Evolutionary conservation across 1,140 invertebrate genomes (phyloP), one percentile per base, ranked within the genome.

Genomic region (Pachypeltis micranthus): DNA sequence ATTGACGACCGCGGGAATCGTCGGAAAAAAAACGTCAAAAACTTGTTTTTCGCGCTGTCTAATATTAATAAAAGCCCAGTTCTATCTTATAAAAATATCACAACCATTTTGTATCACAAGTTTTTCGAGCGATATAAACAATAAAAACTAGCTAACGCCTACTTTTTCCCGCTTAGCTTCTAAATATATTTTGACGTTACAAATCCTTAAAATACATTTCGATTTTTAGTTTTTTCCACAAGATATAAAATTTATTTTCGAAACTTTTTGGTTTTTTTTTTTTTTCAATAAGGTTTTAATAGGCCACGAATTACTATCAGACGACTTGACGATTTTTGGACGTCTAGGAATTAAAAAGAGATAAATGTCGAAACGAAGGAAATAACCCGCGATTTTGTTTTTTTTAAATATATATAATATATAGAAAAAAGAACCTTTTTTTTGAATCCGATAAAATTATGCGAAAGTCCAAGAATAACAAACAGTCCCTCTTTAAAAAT

Each of bases 21-120:
- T n/a, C n/a, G n/a, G n/a, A n/a, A n/a, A n/a, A n/a, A n/a, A n/a
- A n/a, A n/a, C n/a, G n/a, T n/a, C n/a, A n/a, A n/a, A n/a, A n/a
- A n/a, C n/a, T n/a, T n/a, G n/a, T n/a, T n/a, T n/a, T 29, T 25
- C 27, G 39, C 27, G 21, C 31, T 3, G 27, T 44, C 24, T 61
- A 44, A 44, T 56, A 57, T 25, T 56, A 57, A 54, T 55, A 31
- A 63, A 61, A 47, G 60, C 47, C 64, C 61, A 65, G 64, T 65
- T 64, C 29, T 59, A 59, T 65, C 64, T 65, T 65, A 65, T 29
- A 65, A 65, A 65, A 65, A 63, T 65, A 65, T 65, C 64, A 65
- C 64, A 65, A 65, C 64, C 64, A 65, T 65, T 65, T 62, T 65
- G 59, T 65, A 65, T 65, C 64, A 65, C 64, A 65, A 65, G 54